These are phyloP conservation scores for Chrysolina haemoptera DNA, from an alignment of 2,888 invertebrate genomes.

Conservation along the genomic window DNA sequence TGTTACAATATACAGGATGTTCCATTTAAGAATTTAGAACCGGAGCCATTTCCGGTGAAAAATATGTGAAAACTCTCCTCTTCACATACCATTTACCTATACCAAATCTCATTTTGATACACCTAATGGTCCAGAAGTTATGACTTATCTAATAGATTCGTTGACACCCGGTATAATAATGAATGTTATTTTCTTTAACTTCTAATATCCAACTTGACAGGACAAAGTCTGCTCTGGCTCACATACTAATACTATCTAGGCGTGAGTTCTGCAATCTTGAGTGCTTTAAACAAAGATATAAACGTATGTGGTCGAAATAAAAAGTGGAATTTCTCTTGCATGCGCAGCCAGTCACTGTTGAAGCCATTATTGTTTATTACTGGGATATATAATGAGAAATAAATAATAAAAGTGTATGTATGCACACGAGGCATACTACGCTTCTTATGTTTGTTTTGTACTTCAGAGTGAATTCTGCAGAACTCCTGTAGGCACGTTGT, in stretches of 20 bases:
- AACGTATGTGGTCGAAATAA: constrained; percentile 35
- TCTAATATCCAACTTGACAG: no score
- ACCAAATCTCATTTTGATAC: no score
- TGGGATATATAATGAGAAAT: constrained; percentile 37
- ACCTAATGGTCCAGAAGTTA: no score
- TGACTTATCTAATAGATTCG: no score
- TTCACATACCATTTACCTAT: no score
- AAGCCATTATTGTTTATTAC: constrained; percentile 43
- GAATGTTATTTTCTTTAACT: no score
- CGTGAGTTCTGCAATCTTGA: constrained; percentile 42
- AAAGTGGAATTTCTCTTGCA: constrained; percentile 37
- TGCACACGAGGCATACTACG: constrained; percentile 7
- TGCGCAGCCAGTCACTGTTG: constrained; percentile 24
- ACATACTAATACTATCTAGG: not conserved
- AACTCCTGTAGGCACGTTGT: not conserved
- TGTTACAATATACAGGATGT: no score
- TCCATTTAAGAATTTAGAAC: no score
- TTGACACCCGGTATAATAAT: no score
- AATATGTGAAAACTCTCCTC: no score
- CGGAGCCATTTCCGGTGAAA: no score
- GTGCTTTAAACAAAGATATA: constrained; percentile 40
- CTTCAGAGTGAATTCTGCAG: not conserved
- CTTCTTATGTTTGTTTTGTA: not conserved
- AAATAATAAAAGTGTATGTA: constrained; percentile 37
- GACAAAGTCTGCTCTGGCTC: not conserved